Evolutionary conservation across 2,888 invertebrate species (phyloP), one percentile per base, ranked within the genome.

Genomic region (Noctua janthe): DNA sequence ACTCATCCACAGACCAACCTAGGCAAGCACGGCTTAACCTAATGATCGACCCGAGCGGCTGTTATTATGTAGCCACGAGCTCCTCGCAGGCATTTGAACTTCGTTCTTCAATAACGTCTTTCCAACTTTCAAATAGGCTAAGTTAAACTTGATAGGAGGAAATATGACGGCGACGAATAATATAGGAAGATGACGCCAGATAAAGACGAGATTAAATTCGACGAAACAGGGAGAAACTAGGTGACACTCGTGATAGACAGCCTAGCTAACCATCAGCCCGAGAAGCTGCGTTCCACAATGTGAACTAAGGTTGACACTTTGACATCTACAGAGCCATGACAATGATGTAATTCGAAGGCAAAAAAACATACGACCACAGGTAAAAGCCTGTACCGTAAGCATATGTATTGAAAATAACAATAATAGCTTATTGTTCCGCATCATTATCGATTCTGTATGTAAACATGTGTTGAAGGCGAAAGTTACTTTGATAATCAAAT

Each of bases 371-470:
- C 39, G 23, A 17, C 29, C 51, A 39, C 35, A 71, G 51, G 43
- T 71, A 39, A 72, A 56, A 43, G 39, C 23, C 49, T 13, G 43
- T 15, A 49, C 54, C 20, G 39, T 15, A 43, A 69, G 39, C 20
- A 11, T 35, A 72, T 64, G 62, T 80, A 51, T 64, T 35, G 49
- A 73, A 78, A 79, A 79, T 74, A 83, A 67, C 51, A 83, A 79
- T 81, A 82, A 84, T 76, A 76, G 85, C 78, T 72, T 78, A 77
- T 78, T 67, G 88, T 89, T 91, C 89, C 89, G 88, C 85, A 74
- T 91, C 84, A 88, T 88, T 90, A 91, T 85, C 78, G 66, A 91
- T 92, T 92, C 91, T 80, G 85, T 83, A 83, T 89, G 83, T 76
- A 87, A 85, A 76, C 78, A 56, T 69, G 51, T 74, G 83, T 84